These are phyloP conservation scores for Phrynosoma platyrhinos DNA, from an alignment of 2,113 vertebrate genomes.

Conservation along the genomic window DNA sequence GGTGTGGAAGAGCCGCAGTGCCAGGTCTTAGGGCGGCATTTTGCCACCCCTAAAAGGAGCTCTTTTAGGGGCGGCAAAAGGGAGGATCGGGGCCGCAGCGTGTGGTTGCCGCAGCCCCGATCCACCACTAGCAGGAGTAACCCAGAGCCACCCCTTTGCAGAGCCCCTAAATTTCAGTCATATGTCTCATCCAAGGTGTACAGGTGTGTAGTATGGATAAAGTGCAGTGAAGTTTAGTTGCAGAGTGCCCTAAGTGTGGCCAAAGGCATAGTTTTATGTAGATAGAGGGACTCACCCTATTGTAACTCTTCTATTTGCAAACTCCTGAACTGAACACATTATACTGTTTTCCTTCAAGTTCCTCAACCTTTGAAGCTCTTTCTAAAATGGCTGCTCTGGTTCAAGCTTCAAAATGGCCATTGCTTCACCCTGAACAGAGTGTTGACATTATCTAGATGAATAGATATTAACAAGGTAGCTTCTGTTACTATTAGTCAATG, in stretches of 20 bases:
- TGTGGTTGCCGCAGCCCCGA: no score
- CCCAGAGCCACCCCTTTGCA: no score
- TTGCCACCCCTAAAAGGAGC: no score
- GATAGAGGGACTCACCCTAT: neutral
- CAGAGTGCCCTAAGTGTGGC: neutral
- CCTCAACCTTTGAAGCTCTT: neutral
- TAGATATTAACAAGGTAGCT: neutral
- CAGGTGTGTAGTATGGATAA: neutral
- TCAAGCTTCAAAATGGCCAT: neutral
- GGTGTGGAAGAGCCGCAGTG: no score
- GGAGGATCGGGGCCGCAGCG: no score
- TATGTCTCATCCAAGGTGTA: neutral
- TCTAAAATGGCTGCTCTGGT: neutral
- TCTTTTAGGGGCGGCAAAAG: no score
- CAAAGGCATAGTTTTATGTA: neutral
- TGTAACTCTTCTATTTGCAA: neutral
- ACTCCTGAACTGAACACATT: neutral
- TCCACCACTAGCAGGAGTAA: no score
- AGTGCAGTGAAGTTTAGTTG: neutral
- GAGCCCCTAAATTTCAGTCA: neutral
- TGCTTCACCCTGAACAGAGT: neutral
- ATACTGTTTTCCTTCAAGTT: neutral
- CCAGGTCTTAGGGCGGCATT: no score
- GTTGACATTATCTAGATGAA: neutral
- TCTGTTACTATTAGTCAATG: neutral